Base-by-base conservation (phyloP, 2,797 vertebrate species). In the Oceanodroma leucorhoa region DNA sequence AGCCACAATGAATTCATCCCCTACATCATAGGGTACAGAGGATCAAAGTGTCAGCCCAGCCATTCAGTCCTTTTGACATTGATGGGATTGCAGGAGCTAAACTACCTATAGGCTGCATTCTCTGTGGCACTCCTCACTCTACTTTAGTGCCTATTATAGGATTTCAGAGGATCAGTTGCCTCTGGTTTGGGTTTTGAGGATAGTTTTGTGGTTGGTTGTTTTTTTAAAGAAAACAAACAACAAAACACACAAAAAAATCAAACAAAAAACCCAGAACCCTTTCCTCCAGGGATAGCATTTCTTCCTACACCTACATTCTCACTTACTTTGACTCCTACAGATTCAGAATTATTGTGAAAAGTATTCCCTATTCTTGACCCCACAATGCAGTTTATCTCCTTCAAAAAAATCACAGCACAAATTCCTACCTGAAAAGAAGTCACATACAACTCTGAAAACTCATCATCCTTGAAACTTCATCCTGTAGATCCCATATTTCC, bases 191-290 rank as follows among this genome's bases (percentile, higher is more conserved):
- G 6, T 41, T 76, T 77, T 24, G 45, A 22, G 13, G 8, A n/a
- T 58, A 64, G 26, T 29, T 60, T 70, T 64, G 38, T 23, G 11
- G 2, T 23, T n/a, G 15, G 7, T 30, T 43, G 9, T 23, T 7
- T 57, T 34, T 32, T 34, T 13, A 6, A 22, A 57, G 9, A 55
- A 34, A 55, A 46, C 5, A 57, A 41, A 7, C 5, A 36, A 18
- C 9, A n/a, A 41, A 62, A 14, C 5, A 22, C 7, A 30, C 2
- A 51, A 61, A 48, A 50, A 9, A 2, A 2, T 32, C 4, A 61
- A 83, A 11, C 5, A 41, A 82, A 78, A 5, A 0, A 1, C 6
- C 21, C 2, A 18, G 50, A 83, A 3, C 3, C 10, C 2, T 57
- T 82, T 87, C 30, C 18, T 45, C 20, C 15, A 40, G 9, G 13